phyloP scores from a whole-genome alignment of 2,113 vertebrate species.

The Phasianus colchicus region DNA sequence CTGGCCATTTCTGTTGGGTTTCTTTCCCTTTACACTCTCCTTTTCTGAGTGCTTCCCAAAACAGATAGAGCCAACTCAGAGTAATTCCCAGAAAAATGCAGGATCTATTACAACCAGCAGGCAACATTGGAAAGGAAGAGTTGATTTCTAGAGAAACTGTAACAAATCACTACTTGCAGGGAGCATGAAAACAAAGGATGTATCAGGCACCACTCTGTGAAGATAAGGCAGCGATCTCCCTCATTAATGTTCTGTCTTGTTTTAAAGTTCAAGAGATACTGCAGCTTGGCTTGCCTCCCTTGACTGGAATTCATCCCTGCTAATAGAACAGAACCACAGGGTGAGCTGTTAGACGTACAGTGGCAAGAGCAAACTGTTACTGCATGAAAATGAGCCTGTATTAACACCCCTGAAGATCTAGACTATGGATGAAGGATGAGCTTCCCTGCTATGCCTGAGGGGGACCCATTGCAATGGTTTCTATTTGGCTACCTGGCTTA shows the following conservation, averaged over 20 bases:
- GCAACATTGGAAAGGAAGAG: neutral
- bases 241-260: constrained; percentile 29
- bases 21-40: neutral
- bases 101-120: neutral
- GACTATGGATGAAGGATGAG: neutral
- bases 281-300: constrained; percentile 32
- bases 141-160: neutral
- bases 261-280: constrained; percentile 34
- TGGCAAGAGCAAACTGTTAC: constrained; percentile 42
- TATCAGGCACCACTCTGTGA: neutral
- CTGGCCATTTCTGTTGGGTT: neutral
- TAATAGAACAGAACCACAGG: constrained; percentile 48
- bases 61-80: neutral
- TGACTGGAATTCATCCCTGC: constrained; percentile 32
- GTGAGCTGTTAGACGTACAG: constrained; percentile 40
- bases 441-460: neutral
- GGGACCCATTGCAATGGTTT: neutral
- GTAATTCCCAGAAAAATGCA: neutral
- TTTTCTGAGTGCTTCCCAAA: neutral
- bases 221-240: neutral
- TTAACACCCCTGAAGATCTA: constrained; percentile 29
- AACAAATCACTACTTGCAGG: neutral
- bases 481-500: neutral
- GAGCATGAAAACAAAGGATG: neutral
- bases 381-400: constrained; percentile 44